Evolutionary conservation across 1,140 invertebrate species (phyloP), one percentile per base, ranked within the genome.

Genomic region (Harlomillsia oculata): DNA sequence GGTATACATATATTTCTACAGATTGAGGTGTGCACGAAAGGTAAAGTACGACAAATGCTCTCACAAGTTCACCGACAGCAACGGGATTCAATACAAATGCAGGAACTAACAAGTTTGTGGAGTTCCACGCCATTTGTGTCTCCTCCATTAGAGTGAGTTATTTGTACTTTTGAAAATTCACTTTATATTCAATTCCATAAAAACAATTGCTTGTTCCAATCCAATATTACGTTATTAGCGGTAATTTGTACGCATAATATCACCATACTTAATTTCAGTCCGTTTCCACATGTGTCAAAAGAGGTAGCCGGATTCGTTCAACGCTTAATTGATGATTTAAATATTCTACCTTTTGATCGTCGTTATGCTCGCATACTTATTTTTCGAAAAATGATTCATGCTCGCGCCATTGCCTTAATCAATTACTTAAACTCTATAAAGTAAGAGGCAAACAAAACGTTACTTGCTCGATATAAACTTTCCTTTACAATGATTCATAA

Each of bases 31-130:
- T 34, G 40, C 5, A 18, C 41, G 29, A 60, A 65, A 39, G 13
- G 25, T 25, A 56, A 50, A 43, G 40, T 65, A 11, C n/a, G 53
- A 32, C 63, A 65, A 46, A 59, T 34, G 18, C 8, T 16, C 5
- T 16, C 57, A 6, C 28, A 26, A 25, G 28, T 39, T 37, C 63
- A 65, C 34, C 28, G 23, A 9, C 28, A 41, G 21, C 37, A 54
- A 16, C 37, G 59, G 37, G 53, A 56, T 28, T 16, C 28, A 18
- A 48, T 55, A 2, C 29, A 59, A 21, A 49, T 44, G 20, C 54
- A 65, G 25, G 63, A 65, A 44, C 34, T 65, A 9, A 48, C 46
- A 2, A 39, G 14, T 18, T 29, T 65, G 18, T 65, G 63, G 63
- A 56, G 14, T 20, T 55, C 48, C 16, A 29, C 49, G 3, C 23